Evolutionary conservation across 2,113 vertebrate genomes (phyloP).

Genomic region (Zosterops hypoxanthus): DNA sequence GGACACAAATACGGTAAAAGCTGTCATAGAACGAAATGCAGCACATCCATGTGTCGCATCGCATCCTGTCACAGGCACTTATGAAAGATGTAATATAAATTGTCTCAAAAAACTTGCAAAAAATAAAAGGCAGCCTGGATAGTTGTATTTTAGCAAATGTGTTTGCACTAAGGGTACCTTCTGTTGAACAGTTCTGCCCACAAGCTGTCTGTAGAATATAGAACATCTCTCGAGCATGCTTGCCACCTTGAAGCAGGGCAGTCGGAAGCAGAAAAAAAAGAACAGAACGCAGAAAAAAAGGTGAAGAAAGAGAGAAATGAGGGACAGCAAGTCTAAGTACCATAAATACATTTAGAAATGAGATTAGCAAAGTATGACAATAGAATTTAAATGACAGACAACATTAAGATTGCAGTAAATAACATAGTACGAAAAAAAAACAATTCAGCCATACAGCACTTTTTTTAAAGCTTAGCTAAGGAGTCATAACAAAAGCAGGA

Average conservation of each 20-base stretch:
- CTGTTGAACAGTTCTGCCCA: constrained; percentile 98
- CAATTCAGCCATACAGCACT: constrained; percentile 80
- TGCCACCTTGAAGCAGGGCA: constrained; percentile 95
- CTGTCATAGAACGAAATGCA: constrained; percentile 68
- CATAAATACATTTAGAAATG: constrained; percentile 85
- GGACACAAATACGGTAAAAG: constrained; percentile 61
- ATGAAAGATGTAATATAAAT: constrained; percentile 78
- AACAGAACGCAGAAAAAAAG: constrained; percentile 81
- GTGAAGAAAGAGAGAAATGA: constrained; percentile 85
- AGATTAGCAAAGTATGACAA: constrained; percentile 85
- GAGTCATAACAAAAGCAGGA: constrained; percentile 76
- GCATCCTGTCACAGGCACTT: constrained; percentile 77
- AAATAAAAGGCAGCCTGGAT: constrained; percentile 78
- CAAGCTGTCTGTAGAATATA: constrained; percentile 98
- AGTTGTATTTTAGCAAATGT: constrained; percentile 81
- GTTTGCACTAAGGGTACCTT: constrained; percentile 93
- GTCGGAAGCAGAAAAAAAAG: constrained; percentile 84
- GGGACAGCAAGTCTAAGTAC: constrained; percentile 83
- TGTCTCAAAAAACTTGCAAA: constrained; percentile 65
- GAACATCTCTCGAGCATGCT: constrained; percentile 98
- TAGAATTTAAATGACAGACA: constrained; percentile 84
- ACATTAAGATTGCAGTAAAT: constrained; percentile 80
- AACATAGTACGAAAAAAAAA: constrained; percentile 75
- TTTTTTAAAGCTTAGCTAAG: constrained; percentile 79
- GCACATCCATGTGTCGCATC: constrained; percentile 71